Conservation (phyloP, 1,140 invertebrate genomes). For the Drosophila saltans region DNA sequence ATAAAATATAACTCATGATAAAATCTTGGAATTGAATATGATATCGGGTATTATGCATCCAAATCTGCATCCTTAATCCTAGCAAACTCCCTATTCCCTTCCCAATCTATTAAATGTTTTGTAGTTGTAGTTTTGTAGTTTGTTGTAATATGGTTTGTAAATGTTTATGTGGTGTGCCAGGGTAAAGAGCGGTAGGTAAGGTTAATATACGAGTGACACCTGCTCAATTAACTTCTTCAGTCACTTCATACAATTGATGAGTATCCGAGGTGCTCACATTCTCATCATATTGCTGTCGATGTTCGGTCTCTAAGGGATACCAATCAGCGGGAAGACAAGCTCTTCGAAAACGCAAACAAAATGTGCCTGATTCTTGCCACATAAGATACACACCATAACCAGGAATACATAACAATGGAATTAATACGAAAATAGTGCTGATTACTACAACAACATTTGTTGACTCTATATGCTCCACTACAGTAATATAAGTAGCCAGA, state of each 20-base stretch:
- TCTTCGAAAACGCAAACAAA: slow-evolving; percentile 55
- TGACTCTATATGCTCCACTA: slow-evolving; percentile 33
- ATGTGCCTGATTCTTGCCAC: slow-evolving; percentile 52
- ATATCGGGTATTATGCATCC: no score
- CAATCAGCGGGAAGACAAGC: slow-evolving; percentile 70
- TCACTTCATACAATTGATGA: slow-evolving; percentile 71
- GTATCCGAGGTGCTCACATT: slow-evolving; percentile 65
- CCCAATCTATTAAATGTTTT: no score
- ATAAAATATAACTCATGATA: no score
- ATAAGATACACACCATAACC: slow-evolving; percentile 62
- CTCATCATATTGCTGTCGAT: slow-evolving; percentile 74
- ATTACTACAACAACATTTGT: slow-evolving; percentile 7
- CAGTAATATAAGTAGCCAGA: neutral
- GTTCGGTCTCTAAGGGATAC: slow-evolving; percentile 71
- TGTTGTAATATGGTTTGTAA: no score
- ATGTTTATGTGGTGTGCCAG: no score
- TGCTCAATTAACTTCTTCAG: slow-evolving; percentile 62
- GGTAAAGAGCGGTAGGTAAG: no score
- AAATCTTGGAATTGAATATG: no score
- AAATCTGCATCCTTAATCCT: no score
- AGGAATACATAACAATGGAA: slow-evolving; percentile 64
- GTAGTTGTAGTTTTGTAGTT: no score
- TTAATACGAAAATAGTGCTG: slow-evolving; percentile 39
- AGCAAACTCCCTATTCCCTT: no score
- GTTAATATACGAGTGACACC: no score